Conservation (phyloP, 2,888 invertebrate species). For the Trimorus sp. region DNA sequence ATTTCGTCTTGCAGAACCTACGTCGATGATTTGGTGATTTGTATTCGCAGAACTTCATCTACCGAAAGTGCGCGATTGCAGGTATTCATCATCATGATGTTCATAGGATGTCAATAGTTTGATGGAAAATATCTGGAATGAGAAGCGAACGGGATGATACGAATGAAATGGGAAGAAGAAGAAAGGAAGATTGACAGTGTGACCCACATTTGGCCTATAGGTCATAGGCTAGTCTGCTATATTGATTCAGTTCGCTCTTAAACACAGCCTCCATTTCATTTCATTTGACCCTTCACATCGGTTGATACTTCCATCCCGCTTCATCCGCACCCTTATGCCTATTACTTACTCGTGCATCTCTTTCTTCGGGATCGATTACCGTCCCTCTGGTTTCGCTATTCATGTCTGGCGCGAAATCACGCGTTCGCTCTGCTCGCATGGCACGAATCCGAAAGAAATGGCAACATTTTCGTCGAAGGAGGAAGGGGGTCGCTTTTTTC, state of each 20-base stretch:
- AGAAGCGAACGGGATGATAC: slow-evolving; percentile 52
- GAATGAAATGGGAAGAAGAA: slow-evolving; percentile 61
- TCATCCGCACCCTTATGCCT: slow-evolving; percentile 29
- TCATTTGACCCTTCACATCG: slow-evolving; percentile 73
- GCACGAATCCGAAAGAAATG: slow-evolving; percentile 20
- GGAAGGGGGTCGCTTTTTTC: not conserved
- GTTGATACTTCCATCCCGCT: slow-evolving; percentile 51
- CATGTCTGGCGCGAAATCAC: slow-evolving; percentile 25
- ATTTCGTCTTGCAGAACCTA: slow-evolving; percentile 33
- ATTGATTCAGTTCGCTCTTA: slow-evolving; percentile 79
- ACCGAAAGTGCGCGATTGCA: slow-evolving; percentile 49
- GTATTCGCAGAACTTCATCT: slow-evolving; percentile 50
- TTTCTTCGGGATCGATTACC: slow-evolving; percentile 49
- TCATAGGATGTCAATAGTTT: slow-evolving; percentile 62
- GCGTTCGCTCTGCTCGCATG: slow-evolving; percentile 43
- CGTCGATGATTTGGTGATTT: slow-evolving; percentile 54
- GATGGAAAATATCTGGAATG: slow-evolving; percentile 63
- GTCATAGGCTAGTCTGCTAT: slow-evolving; percentile 74
- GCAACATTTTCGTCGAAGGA: slow-evolving; percentile 10
- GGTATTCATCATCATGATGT: slow-evolving; percentile 64
- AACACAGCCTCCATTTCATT: slow-evolving; percentile 79
- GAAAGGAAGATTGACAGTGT: slow-evolving; percentile 69
- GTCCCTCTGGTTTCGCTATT: slow-evolving; percentile 35
- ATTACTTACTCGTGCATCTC: slow-evolving; percentile 47
- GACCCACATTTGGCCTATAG: slow-evolving; percentile 76